These are phyloP conservation scores for Prietella phreatophila DNA, from an alignment of 2,113 vertebrate species.

Conservation along the genomic window DNA sequence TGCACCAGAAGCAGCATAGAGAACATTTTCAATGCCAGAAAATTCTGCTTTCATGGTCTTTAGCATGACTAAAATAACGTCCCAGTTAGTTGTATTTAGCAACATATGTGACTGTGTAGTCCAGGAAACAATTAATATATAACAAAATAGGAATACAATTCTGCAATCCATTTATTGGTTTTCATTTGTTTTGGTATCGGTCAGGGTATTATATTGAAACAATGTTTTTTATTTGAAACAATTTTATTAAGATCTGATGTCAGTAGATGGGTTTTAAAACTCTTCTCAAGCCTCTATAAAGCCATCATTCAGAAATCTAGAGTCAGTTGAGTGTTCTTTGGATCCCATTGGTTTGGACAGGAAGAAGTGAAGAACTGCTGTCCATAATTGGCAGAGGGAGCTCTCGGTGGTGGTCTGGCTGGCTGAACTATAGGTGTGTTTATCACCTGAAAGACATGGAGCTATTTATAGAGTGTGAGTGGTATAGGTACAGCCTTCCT, in stretches of 20 bases:
- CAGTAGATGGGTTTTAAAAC: not conserved
- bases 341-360: not conserved
- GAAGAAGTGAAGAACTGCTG: not conserved
- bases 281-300: not conserved
- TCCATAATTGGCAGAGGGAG: not conserved
- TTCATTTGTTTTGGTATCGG: not conserved
- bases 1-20: not conserved
- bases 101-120: not conserved
- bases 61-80: not conserved
- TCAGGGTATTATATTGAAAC: not conserved
- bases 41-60: not conserved
- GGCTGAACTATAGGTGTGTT: not conserved
- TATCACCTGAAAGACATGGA: not conserved
- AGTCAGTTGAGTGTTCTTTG: not conserved
- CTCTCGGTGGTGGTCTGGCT: not conserved
- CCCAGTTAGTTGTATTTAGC: not conserved
- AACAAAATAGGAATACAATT: not conserved
- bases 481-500: not conserved
- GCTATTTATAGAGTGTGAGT: constrained; percentile 31
- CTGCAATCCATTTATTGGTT: not conserved
- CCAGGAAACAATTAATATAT: not conserved
- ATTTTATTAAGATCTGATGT: not conserved
- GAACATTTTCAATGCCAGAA: not conserved
- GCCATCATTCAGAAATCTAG: not conserved
- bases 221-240: not conserved